Evolutionary conservation across 2,797 vertebrate genomes (phyloP), one percentile per base, ranked within the genome.

Genomic region (Cryptoprocta ferox): DNA sequence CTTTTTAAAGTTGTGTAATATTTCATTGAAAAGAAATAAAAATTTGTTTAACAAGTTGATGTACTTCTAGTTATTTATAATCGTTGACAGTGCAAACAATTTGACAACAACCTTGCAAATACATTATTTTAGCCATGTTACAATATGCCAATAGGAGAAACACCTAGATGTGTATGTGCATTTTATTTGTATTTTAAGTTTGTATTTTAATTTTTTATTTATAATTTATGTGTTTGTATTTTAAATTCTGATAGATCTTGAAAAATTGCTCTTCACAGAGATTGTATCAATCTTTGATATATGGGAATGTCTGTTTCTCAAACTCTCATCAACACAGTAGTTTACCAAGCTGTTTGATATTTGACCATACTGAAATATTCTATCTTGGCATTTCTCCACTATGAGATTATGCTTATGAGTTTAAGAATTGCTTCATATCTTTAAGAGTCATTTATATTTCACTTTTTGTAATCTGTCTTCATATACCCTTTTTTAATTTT

Each of bases 191-290:
- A 81, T 75, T 86, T 86, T 91, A 91, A 94, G 35, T 86, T 81
- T 39, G 21, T 71, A 37, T 70, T 70, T 37, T 13, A 35, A 11
- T 66, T 66, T 59, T 30, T 2, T 37, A 81, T 66, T 94, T 81
- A 35, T 71, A 71, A 71, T 12, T 71, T 13, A 24, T 32, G 66
- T 61, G 66, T 61, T 76, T 35, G 6, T 59, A 81, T 68, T 91
- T 82, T 91, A 91, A 94, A 42, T 87, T 91, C n/a, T 61, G 61
- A 91, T 32, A 88, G 14, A 78, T 61, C 14, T 53, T 70, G 48
- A 70, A 12, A 61, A 24, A 53, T 37, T 78, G 32, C 26, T 76
- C 10, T 59, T 75, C 18, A 35, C 24, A 87, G n/a, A 76, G 16
- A 81, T 63, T 94, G 8, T 63, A 53, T 50, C 19, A 70, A 61